Evolutionary conservation across 2,888 invertebrate species (phyloP).

Genomic region (Platycnemis pennipes): DNA sequence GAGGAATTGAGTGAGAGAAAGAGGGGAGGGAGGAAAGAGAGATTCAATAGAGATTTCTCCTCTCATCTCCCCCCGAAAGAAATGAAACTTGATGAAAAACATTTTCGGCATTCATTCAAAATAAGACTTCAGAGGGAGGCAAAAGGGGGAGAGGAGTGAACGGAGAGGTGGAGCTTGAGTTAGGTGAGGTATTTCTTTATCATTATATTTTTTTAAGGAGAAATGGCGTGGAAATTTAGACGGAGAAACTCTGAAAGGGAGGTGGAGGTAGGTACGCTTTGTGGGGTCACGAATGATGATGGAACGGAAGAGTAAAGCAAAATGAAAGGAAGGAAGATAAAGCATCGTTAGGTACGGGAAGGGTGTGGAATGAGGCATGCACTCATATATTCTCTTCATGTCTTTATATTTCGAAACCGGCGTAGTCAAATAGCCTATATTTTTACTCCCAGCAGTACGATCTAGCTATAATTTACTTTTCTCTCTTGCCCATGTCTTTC

Average conservation of each 20-base stretch:
- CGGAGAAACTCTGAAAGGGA: background rate
- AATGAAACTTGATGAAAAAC: constrained; percentile 46
- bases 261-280: background rate
- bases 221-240: background rate
- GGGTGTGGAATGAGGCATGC: background rate
- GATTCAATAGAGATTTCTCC: constrained; percentile 25
- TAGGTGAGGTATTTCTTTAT: background rate
- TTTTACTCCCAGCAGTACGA: too few species aligned
- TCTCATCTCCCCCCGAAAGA: background rate
- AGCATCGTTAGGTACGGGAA: background rate
- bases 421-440: too few species aligned
- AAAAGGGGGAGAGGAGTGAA: background rate
- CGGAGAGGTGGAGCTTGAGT: background rate
- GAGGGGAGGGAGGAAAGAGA: background rate
- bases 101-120: constrained; percentile 3
- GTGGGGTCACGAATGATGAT: background rate
- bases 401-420: too few species aligned
- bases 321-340: background rate
- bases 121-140: background rate
- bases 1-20: background rate
- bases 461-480: too few species aligned
- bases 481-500: too few species aligned
- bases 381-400: too few species aligned
- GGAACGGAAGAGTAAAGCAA: background rate
- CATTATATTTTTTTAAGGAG: background rate